A percentile compares a stretch with the other conserved stretches of the same genome.
phyloP scores from a whole-genome alignment of 2,888 invertebrate genomes.

The Andrena hattorfiana region DNA sequence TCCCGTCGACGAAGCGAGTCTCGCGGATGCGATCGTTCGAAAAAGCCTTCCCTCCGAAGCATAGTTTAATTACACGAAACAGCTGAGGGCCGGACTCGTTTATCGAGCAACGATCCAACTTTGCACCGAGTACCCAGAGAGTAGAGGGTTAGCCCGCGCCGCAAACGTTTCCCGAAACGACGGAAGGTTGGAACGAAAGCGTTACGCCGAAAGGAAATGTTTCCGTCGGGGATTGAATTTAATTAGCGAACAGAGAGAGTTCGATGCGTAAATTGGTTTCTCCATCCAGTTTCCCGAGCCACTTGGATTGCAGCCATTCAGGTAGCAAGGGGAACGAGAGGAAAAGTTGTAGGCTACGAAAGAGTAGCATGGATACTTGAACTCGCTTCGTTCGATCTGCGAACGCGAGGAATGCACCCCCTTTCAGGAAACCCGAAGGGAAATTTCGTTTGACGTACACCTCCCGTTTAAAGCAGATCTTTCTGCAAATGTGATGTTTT shows the following conservation, averaged over 20 bases:
- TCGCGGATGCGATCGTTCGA: background rate
- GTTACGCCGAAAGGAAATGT: background rate
- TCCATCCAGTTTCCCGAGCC: background rate
- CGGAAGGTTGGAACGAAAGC: background rate
- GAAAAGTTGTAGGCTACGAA: slow-evolving; percentile 2
- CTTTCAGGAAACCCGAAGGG: slow-evolving; percentile 25
- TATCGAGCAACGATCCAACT: slow-evolving; percentile 1
- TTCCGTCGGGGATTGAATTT: slow-evolving; percentile 9
- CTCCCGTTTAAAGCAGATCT: slow-evolving; percentile 1
- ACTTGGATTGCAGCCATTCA: background rate
- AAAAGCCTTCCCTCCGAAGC: background rate
- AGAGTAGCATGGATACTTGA: slow-evolving; percentile 34
- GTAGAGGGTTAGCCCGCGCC: background rate
- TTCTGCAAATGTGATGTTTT: background rate
- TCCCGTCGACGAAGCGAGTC: background rate
- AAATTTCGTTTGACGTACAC: slow-evolving; percentile 18
- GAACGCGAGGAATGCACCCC: slow-evolving; percentile 35
- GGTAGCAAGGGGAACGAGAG: background rate
- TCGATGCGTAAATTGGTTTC: background rate
- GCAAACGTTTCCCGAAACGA: background rate
- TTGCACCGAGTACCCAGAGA: background rate
- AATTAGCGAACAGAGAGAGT: background rate
- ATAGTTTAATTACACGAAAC: background rate
- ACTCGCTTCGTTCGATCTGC: slow-evolving; percentile 58
- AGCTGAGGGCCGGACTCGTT: background rate